Percentiles rank a stretch among this genome's conserved stretches.
phyloP scores from a whole-genome alignment of 2,113 vertebrate species.

The Tricholaema leucomelas region DNA sequence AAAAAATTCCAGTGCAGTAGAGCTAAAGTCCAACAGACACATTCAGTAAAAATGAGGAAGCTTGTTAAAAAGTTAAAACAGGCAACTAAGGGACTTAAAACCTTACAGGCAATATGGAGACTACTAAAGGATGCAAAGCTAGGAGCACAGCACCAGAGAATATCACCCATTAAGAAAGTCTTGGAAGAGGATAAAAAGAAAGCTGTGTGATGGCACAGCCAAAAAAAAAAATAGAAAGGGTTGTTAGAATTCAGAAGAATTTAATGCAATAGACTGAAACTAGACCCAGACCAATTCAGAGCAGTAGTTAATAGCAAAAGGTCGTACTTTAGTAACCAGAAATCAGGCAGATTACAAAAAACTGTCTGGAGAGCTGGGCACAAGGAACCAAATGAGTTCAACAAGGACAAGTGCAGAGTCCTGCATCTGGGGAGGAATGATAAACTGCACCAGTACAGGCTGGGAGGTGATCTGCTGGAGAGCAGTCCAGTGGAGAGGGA shows the following conservation, averaged over 20 bases:
- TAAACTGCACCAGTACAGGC: no score
- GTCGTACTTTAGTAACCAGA: not conserved
- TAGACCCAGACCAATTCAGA: not conserved
- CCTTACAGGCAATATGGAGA: not conserved
- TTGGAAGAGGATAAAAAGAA: not conserved
- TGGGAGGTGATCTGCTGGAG: no score
- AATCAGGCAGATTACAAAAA: not conserved
- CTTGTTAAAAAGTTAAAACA: not conserved
- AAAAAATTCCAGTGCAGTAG: not conserved
- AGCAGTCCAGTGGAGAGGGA: no score
- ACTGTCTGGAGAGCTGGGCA: not conserved
- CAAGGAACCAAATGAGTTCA: no score
- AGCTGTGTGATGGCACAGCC: not conserved
- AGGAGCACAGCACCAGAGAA: not conserved
- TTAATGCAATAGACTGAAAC: not conserved
- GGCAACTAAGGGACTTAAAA: not conserved
- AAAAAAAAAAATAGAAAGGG: no score
- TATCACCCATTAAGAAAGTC: not conserved
- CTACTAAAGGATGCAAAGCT: not conserved
- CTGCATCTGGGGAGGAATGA: no score
- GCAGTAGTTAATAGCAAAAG: not conserved
- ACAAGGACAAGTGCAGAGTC: no score
- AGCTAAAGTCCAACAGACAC: not conserved
- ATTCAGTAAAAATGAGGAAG: not conserved
- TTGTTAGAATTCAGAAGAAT: not conserved